A percentile compares a stretch with the other conserved stretches of the same genome.
Conservation (phyloP, 2,113 vertebrate genomes). For the Corythaeola cristata region DNA sequence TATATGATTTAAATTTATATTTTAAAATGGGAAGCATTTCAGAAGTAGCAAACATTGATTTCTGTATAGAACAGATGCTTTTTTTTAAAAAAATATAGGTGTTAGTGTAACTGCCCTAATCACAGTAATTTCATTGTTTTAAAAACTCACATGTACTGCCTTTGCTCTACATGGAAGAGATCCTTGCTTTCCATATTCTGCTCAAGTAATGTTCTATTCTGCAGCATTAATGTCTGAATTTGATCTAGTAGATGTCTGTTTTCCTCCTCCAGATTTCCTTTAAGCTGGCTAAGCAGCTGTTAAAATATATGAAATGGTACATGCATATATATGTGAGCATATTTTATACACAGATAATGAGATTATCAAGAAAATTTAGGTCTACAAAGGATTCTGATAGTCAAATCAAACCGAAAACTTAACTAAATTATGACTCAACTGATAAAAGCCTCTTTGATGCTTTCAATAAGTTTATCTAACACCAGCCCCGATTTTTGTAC, state of each 20-base stretch:
- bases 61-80: not conserved
- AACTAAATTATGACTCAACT: not conserved
- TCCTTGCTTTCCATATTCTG: slow-evolving; percentile 99
- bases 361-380: not conserved
- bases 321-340: not conserved
- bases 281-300: slow-evolving; percentile 95
- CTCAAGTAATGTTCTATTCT: slow-evolving; percentile 94
- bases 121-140: not conserved
- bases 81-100: not conserved
- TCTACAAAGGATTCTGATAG: not conserved
- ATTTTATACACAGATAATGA: not conserved
- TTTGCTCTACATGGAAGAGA: slow-evolving; percentile 96
- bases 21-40: not conserved
- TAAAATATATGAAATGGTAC: slow-evolving; percentile 51
- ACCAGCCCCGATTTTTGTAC: accelerated
- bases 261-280: slow-evolving; percentile 98
- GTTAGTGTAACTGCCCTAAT: not conserved
- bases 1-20: not conserved
- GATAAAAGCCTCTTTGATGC: not conserved
- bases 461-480: not conserved
- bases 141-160: slow-evolving; percentile 93
- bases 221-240: slow-evolving; percentile 97
- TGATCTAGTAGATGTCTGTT: slow-evolving; percentile 96
- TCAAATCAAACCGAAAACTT: not conserved
- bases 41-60: not conserved